These are phyloP conservation scores for Nebria brevicollis DNA, from an alignment of 2,888 invertebrate species.

Conservation along the genomic window DNA sequence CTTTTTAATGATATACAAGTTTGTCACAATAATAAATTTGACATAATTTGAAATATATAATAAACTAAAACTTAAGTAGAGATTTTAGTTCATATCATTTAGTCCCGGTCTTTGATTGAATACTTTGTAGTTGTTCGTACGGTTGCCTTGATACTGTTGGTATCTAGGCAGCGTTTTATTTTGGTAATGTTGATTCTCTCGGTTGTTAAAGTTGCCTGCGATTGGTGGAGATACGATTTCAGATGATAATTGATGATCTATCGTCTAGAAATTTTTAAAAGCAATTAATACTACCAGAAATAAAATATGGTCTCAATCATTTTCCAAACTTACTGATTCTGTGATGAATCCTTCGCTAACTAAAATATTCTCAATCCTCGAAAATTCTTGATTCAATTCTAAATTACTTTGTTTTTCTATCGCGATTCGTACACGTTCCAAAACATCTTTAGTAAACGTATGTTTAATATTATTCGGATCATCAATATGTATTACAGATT, in stretches of 20 bases:
- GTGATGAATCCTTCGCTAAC: constrained; percentile 66
- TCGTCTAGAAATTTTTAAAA: constrained; percentile 55
- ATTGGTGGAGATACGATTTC: constrained; percentile 54
- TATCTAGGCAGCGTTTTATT: constrained; percentile 23
- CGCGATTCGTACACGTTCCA: constrained; percentile 65
- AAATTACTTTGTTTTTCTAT: constrained; percentile 65
- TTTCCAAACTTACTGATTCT: constrained; percentile 59
- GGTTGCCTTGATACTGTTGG: constrained; percentile 27
- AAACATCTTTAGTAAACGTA: constrained; percentile 71
- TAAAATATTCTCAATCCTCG: constrained; percentile 67
- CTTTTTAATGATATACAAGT: no score
- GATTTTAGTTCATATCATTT: constrained; percentile 28
- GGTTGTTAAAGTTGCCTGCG: neutral
- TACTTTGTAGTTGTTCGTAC: constrained; percentile 23
- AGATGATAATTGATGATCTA: constrained; percentile 60
- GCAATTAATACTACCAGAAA: neutral
- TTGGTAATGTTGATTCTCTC: constrained; percentile 19
- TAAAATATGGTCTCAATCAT: constrained; percentile 49
- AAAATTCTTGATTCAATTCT: constrained; percentile 68
- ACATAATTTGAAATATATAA: neutral
- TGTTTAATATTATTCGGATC: constrained; percentile 65
- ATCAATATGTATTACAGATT: constrained; percentile 68
- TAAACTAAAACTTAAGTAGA: neutral
- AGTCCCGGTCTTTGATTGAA: constrained; percentile 43
- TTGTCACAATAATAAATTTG: neutral